These are phyloP conservation scores for Saccostrea glomerata DNA, from an alignment of 1,140 invertebrate species.

Conservation along the genomic window DNA sequence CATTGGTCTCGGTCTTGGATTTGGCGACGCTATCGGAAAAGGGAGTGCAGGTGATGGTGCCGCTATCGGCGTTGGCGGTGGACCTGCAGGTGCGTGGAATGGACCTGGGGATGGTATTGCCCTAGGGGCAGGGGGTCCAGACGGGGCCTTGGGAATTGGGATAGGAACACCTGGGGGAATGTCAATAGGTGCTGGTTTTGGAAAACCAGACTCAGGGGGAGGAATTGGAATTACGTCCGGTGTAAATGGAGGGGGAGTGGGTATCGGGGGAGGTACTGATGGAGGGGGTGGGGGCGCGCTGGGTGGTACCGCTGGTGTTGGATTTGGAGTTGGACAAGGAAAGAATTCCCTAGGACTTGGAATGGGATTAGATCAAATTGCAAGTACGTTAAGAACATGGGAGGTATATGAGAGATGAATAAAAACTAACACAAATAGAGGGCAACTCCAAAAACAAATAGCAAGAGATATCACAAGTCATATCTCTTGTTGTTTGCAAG, in stretches of 20 bases:
- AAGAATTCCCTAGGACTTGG: constrained; percentile 31
- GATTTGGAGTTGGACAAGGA: constrained; percentile 31
- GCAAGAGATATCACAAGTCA: background rate
- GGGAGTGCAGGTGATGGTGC: constrained; percentile 4
- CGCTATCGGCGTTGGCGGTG: constrained; percentile 2
- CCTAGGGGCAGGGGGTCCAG: constrained; percentile 22
- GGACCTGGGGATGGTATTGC: constrained; percentile 24
- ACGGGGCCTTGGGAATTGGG: constrained; percentile 28
- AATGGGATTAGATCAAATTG: constrained; percentile 36
- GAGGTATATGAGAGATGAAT: background rate
- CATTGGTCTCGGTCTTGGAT: constrained; percentile 22
- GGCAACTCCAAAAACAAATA: background rate
- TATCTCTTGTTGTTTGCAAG: background rate
- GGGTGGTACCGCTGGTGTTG: constrained; percentile 4
- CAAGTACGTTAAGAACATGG: background rate
- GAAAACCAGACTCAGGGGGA: background rate
- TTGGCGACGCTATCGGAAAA: constrained; percentile 19
- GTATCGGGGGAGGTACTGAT: constrained; percentile 22
- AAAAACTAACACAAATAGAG: background rate
- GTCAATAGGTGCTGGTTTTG: constrained; percentile 23
- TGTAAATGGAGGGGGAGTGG: background rate
- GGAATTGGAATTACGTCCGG: constrained; percentile 38
- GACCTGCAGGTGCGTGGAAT: constrained; percentile 24
- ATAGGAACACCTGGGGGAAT: background rate
- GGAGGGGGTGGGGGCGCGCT: constrained; percentile 13